Conservation (phyloP, 1,140 invertebrate genomes). For the Drosophila nebulosa region DNA sequence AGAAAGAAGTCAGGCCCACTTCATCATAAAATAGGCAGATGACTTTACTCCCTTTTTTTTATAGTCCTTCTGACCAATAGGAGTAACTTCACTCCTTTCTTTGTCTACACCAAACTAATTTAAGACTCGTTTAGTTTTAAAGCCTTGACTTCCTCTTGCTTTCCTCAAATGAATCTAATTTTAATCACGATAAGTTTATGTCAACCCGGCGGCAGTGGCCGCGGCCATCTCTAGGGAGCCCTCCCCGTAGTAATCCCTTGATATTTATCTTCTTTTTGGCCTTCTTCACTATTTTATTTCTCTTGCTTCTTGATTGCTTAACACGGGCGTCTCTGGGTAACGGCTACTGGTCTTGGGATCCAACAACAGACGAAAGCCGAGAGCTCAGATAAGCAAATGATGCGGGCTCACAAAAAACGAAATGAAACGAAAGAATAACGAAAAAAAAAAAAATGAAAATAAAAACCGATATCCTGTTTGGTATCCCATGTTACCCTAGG, state of each 20-base stretch:
- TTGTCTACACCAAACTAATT: too few species aligned
- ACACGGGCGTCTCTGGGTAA: constrained; percentile 53
- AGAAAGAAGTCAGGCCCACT: too few species aligned
- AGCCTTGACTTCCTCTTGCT: background rate
- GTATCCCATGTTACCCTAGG: constrained; percentile 51
- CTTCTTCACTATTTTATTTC: constrained; percentile 1
- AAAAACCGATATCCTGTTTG: constrained; percentile 64
- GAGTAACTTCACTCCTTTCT: too few species aligned
- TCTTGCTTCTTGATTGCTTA: constrained; percentile 50
- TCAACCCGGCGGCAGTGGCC: too few species aligned
- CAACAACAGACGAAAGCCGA: background rate
- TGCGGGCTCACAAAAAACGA: constrained; percentile 41
- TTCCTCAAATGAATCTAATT: background rate
- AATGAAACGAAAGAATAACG: background rate
- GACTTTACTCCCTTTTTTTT: too few species aligned
- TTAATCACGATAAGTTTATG: background rate
- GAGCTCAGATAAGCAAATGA: constrained; percentile 62
- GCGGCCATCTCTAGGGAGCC: background rate
- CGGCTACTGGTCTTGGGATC: constrained; percentile 63
- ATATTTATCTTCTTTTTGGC: background rate
- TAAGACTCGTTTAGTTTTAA: too few species aligned
- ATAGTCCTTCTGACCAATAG: too few species aligned
- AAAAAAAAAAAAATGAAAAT: constrained; percentile 12
- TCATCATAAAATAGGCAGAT: too few species aligned
- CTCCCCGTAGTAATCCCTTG: background rate